A percentile compares a stretch with the other conserved stretches of the same genome.
Conservation (phyloP, 1,140 invertebrate species). For the Argopecten irradians region DNA sequence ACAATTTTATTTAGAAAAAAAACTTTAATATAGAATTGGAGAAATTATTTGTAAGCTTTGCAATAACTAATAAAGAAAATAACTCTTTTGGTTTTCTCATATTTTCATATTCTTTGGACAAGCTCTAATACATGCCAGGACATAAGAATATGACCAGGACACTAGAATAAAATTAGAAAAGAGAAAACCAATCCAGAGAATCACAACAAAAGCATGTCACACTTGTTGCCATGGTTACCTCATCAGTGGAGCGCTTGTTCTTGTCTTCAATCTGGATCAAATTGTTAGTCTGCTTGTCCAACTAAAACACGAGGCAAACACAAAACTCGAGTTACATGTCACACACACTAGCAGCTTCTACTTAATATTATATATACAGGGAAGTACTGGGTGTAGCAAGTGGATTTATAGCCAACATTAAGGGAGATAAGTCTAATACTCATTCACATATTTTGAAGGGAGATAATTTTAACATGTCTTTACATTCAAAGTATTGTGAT, state of each 20-base stretch:
- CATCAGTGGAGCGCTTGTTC: conserved; percentile 61
- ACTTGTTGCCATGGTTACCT: conserved; percentile 61
- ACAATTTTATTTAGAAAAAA: no score
- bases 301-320: conserved; percentile 54
- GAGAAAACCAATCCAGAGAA: background rate
- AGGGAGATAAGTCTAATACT: background rate
- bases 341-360: background rate
- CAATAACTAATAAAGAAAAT: no score
- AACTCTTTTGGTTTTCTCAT: no score
- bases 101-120: no score
- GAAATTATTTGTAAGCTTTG: no score
- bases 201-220: background rate
- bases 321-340: background rate
- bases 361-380: no score
- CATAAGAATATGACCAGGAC: background rate
- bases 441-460: background rate
- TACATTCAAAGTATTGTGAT: background rate
- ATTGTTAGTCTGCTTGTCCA: conserved; percentile 64
- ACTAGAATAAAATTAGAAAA: background rate
- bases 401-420: no score
- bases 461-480: background rate
- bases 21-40: no score
- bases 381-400: background rate
- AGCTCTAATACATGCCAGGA: no score
- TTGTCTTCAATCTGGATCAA: conserved; percentile 62